Evolutionary conservation across 2,888 invertebrate genomes (phyloP), one percentile per base, ranked within the genome.

Genomic region (Latrodectus hesperus): DNA sequence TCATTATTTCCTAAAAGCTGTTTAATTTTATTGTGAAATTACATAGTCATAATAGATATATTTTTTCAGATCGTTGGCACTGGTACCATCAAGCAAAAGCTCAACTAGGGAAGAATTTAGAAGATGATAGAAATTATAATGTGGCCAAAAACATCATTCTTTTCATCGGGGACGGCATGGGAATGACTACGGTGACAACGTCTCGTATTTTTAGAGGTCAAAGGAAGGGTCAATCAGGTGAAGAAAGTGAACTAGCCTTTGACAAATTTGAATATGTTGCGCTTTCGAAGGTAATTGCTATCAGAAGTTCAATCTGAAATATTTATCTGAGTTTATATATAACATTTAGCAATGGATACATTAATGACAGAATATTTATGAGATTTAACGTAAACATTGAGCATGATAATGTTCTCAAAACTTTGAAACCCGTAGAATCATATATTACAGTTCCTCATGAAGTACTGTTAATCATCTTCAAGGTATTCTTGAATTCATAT

Each of bases 161-260:
- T 71, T 94, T 95, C 90, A 94, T 96, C n/a, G 96, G 96, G 9
- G 96, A 96, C 92, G 96, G 96, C n/a, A 95, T 96, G 95, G 95
- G 95, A 60, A 92, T 95, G 90, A 94, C 95, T 17, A 95, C 95
- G 1, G 93, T 95, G 9, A 95, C 95, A 0, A 95, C 95, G 3
- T 95, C 95, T 1, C 93, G 95, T 90, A 95, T 95, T 88, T 93
- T 95, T 74, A 93, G 94, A 77, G 95, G 95, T 1, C 95, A 95
- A 91, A 88, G 91, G 26, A 91, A 78, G 38, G 89, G 90, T 0
- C 81, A 84, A 49, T 86, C 81, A 2, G 90, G 90, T 4, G 90
- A 90, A 88, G 90, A 90, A 68, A 87, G 75, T 11, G 89, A 89
- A 60, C 80, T 90, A 2, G 89, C 90, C n/a, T 90, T 90, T 64